Base-by-base conservation (phyloP, 2,113 vertebrate species). In the Rattus norvegicus region DNA sequence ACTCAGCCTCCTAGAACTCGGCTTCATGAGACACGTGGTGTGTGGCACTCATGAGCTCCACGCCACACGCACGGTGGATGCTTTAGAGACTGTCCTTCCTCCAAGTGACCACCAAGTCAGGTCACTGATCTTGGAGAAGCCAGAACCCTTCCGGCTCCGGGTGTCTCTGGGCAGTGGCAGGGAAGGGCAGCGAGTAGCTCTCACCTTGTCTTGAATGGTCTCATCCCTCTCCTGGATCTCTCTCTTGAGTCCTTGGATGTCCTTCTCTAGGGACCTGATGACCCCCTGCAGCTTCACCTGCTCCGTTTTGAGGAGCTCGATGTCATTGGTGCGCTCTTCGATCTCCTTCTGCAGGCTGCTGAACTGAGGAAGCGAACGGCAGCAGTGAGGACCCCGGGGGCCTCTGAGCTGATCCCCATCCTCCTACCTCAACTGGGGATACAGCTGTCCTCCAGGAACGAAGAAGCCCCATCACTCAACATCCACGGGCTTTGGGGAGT, bases 181-280 rank as follows among this genome's bases (percentile, higher is more conserved):
- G 49, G 30, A 16, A 56, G 89, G 59, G 49, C 26, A 19, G 54
- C 33, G n/a, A 5, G 0, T 11, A 30, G 26, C 67, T 39, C 12
- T 97, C 79, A 99, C 99, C 99, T 99, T 99, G 90, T 99, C 99
- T 92, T 99, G 98, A 76, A 99, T 99, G 20, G 99, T 99, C 97
- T 99, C 98, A 0, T 99, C 98, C 67, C 99, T 98, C 90, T 99
- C 99, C 86, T 99, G 98, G 93, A 99, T 99, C 95, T 99, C 99
- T 91, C 98, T 98, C 98, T 99, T 99, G 95, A 99, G 98, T 52
- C 98, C 98, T 20, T 96, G 92, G 8, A 99, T 99, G 92, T 99
- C 99, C 30, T 99, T 99, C 97, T 99, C 99, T 97, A 99, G 98
- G 70, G 99, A 99, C 95, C 96, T 99, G 98, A 99, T 99, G 72